phyloP scores from a whole-genome alignment of 2,888 invertebrate genomes.

The Campoplex capitator region DNA sequence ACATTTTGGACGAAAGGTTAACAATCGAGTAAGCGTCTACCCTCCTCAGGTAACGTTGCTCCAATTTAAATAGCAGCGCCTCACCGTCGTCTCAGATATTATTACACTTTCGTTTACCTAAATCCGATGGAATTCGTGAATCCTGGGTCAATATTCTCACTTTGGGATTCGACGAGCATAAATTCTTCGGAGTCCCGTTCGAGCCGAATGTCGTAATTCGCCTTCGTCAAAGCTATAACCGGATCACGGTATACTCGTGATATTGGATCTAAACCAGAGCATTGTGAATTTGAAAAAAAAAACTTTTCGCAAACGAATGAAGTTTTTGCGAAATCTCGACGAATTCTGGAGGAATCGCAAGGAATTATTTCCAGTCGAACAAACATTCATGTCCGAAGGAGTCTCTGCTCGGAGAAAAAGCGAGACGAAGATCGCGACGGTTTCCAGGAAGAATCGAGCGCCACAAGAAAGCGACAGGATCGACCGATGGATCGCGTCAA shows the following conservation, averaged over 20 bases:
- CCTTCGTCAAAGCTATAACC: no score
- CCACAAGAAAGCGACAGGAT: neutral
- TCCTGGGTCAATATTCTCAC: neutral
- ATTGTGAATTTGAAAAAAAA: no score
- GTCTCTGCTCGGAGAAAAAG: no score
- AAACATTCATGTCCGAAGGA: no score
- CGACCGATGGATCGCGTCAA: neutral
- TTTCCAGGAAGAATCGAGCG: neutral
- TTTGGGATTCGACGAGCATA: neutral
- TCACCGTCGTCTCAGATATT: neutral
- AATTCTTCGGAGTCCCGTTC: neutral
- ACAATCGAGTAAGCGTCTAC: constrained; percentile 7
- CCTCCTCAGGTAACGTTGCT: constrained; percentile 38
- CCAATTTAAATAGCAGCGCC: constrained; percentile 58
- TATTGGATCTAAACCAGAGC: no score
- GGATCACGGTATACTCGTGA: no score
- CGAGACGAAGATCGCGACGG: neutral
- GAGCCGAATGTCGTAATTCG: no score
- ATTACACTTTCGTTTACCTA: neutral
- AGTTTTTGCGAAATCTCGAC: no score
- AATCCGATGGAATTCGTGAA: neutral
- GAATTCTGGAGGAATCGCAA: no score
- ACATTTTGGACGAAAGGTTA: constrained; percentile 26
- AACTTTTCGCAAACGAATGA: no score
- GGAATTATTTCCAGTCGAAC: no score